Evolutionary conservation across 2,888 invertebrate species (phyloP).

Genomic region (Gortyna flavago): DNA sequence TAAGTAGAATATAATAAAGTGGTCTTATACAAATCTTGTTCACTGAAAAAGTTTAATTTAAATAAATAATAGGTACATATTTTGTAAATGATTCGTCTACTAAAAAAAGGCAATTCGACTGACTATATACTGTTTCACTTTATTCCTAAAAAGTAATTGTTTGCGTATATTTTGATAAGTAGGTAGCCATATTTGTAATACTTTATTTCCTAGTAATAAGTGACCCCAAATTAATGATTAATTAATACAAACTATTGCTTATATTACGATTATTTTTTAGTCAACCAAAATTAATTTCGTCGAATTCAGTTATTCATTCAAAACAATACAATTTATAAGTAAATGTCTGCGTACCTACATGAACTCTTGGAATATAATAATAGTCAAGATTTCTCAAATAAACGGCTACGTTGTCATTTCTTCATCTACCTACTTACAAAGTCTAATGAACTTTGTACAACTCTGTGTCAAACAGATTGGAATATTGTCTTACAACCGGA

Average conservation of each 20-base stretch:
- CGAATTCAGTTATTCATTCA: not conserved
- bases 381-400: not conserved
- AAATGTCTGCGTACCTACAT: not conserved
- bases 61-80: not conserved
- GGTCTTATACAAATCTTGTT: not conserved
- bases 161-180: not conserved
- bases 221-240: not conserved
- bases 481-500: not conserved
- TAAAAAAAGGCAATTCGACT: no score
- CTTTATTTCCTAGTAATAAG: slow-evolving; percentile 16
- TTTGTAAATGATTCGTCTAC: slow-evolving; percentile 1
- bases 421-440: not conserved
- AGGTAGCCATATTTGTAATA: slow-evolving; percentile 5
- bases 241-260: slow-evolving; percentile 5
- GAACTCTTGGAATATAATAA: not conserved
- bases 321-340: not conserved
- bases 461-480: not conserved
- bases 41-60: not conserved
- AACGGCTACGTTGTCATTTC: slow-evolving; percentile 5
- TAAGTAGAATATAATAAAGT: not conserved
- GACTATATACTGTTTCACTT: not conserved
- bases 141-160: slow-evolving; percentile 6
- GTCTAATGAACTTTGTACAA: not conserved
- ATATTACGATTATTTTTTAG: slow-evolving; percentile 17
- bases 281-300: slow-evolving; percentile 16